A percentile compares a stretch with the other conserved stretches of the same genome.
Conservation (phyloP, 1,140 invertebrate species). For the Pachyrhynchus sulphureomaculatus region DNA sequence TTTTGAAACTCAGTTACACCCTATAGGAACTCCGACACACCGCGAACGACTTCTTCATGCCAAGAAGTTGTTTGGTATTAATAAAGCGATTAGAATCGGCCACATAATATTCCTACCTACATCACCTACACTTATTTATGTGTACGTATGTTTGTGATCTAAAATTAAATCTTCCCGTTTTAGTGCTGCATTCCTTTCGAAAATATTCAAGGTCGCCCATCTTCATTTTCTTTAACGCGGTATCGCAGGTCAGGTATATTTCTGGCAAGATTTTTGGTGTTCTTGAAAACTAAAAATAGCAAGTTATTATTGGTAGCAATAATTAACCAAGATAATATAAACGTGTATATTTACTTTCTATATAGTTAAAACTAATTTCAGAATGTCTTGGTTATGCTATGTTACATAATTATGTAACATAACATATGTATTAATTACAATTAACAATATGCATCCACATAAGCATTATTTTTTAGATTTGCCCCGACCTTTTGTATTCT, state of each 20-base stretch:
- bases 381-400: too few relatives aligned
- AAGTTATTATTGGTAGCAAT: too few relatives aligned
- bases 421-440: too few relatives aligned
- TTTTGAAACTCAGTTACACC: too few relatives aligned
- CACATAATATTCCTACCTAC: background rate
- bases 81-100: background rate
- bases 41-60: background rate
- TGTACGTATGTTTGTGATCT: background rate
- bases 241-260: slow-evolving; percentile 7
- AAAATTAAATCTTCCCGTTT: slow-evolving; percentile 3
- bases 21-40: background rate
- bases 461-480: too few relatives aligned
- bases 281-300: too few relatives aligned
- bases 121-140: background rate
- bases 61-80: background rate
- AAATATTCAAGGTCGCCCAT: background rate
- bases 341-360: too few relatives aligned
- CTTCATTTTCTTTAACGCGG: background rate
- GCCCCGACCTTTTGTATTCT: too few relatives aligned
- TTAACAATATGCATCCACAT: too few relatives aligned
- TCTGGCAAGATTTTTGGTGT: background rate
- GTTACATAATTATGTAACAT: too few relatives aligned
- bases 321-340: too few relatives aligned
- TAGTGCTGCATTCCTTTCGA: background rate
- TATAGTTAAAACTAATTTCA: too few relatives aligned